Evolutionary conservation across 2,113 vertebrate species (phyloP), one percentile per base, ranked within the genome.

Genomic region (Panthera tigris): DNA sequence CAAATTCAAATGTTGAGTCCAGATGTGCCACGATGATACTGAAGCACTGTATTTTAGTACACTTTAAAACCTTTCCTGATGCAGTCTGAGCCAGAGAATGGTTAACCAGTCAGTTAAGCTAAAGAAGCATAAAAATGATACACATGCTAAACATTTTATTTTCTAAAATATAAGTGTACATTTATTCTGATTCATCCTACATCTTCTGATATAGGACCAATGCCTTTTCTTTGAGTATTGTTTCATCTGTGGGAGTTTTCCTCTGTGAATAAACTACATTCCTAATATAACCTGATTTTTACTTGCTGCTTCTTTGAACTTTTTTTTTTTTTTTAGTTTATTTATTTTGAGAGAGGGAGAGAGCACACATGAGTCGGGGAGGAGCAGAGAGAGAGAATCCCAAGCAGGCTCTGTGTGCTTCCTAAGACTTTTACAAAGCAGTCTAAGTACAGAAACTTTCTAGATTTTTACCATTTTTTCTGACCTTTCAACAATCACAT

Each of bases 61-160:
- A 80, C 69, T 95, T 68, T 94, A 76, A 93, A 96, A 73, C 27
- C 63, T 65, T 74, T 7, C 15, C 94, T 94, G 71, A 78, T 92
- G 16, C 21, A 79, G 3, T 86, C 57, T 63, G 19, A 39, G 82
- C 52, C 65, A 69, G n/a, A 90, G 92, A 85, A 41, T 50, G 14
- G 33, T 63, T 93, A 85, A 81, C 36, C 71, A 80, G 55, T 93
- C 36, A 92, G 25, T 61, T 83, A 73, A 91, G 36, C 33, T n/a
- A 78, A 97, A 91, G 45, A 52, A 76, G 68, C 66, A 88, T 94
- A 45, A 63, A 95, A 95, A 87, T 84, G 36, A 69, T 41, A 65
- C 6, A 63, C 4, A 65, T 5, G 21, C n/a, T 93, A 55, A 86
- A 63, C 74, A 33, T 95, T 73, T 82, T 52, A n/a, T 68, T 63